Conservation (phyloP, 1,140 invertebrate genomes). For the Caenorhabditis tropicalis region DNA sequence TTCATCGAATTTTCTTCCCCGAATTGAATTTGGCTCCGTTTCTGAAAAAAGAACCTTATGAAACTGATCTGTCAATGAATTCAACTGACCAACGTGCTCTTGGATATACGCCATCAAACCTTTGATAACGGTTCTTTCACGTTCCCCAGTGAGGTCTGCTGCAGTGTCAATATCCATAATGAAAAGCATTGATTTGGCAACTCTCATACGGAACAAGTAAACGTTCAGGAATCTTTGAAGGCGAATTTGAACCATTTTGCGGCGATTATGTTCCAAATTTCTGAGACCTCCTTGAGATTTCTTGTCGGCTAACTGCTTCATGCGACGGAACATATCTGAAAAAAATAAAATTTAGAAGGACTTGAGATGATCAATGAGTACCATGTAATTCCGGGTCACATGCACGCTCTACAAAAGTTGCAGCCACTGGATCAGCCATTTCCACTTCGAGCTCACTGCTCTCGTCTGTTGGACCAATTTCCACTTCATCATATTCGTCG, state of each 20-base stretch:
- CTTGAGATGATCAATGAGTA: not conserved
- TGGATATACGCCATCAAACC: not conserved
- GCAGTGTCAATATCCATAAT: not conserved
- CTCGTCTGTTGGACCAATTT: too few relatives aligned
- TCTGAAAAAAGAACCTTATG: not conserved
- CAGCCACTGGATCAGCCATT: too few relatives aligned
- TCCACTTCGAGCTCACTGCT: too few relatives aligned
- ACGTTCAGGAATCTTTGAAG: not conserved
- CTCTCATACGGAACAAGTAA: not conserved
- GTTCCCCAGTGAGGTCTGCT: not conserved
- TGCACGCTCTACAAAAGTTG: not conserved
- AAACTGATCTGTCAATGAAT: too few relatives aligned
- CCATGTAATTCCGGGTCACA: not conserved
- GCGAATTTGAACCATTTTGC: not conserved
- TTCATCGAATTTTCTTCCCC: too few relatives aligned
- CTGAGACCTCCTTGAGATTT: not conserved
- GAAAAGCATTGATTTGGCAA: not conserved
- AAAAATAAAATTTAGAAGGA: not conserved
- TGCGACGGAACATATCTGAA: slow-evolving; percentile 7
- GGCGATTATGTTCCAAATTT: not conserved
- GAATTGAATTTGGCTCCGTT: too few relatives aligned
- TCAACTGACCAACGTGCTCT: not conserved
- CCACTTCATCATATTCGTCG: too few relatives aligned
- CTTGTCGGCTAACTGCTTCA: not conserved
- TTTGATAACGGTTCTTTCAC: not conserved